Evolutionary conservation across 64 coral and sea anemone genomes (phyloP), one percentile per base, ranked within the genome.

Genomic region (Anthopleura sola): DNA sequence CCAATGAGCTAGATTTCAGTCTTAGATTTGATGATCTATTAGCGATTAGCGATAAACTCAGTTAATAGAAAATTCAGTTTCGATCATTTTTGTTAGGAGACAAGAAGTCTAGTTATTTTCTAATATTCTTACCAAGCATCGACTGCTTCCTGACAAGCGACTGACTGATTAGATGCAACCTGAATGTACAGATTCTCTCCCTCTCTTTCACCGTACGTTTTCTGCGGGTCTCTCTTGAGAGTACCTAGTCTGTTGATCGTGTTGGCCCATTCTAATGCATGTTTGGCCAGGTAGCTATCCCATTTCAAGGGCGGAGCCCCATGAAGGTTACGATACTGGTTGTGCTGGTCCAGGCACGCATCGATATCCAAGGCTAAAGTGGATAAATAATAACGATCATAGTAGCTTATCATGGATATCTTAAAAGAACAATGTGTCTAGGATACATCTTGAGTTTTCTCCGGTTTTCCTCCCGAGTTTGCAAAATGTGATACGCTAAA

Each of bases 231-330:
- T 3, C 46, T 86, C 9, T 79, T 56, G 21, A 62, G 58, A 26
- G 6, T 26, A 10, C 23, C 58, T 7, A 62, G 58, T n/a, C n/a
- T 24, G 20, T 37, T 76, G 11, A 91, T 24, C 11, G 76, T 36
- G 40, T 85, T 56, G 2, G 89, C 89, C 83, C 89, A 91, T 28
- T 78, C 68, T 48, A 78, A 53, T 20, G 89, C 89, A 79, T 85
- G 83, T 37, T 44, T 54, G 7, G 36, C 83, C 24, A 91, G 75
- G 1, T 83, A 85, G 9, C 38, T 26, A 66, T 91, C 55, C 89
- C 89, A 89, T 33, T 56, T 53, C 28, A 89, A 68, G 13, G 64
- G 81, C 68, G 21, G 36, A 3, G 88, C 64, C 16, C 66, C 81
- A 40, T 89, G 88, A 14, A 55, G n/a, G 6, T 20, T 21, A 18